Base-by-base conservation (phyloP, 1,140 invertebrate genomes). In the Sycophaga agraensis region DNA sequence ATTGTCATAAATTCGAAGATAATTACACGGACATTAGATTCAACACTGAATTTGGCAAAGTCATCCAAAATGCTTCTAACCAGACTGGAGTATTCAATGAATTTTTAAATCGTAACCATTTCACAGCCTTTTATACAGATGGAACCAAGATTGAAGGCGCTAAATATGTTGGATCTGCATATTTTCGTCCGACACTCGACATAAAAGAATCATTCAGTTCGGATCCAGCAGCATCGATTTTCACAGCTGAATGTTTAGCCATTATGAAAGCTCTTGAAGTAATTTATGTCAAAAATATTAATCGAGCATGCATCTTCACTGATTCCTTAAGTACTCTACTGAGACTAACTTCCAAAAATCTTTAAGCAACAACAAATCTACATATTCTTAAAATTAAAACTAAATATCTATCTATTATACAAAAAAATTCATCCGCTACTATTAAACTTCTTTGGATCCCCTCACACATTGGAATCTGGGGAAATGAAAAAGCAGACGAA, bases 201-300 rank as follows among this genome's bases (percentile, higher is more conserved):
- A 54, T 42, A 19, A n/a, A 9, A 24, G 4, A 26, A 26, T 2
- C 3, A 3, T 16, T 12, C n/a, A 26, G 4, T 54, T 12, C 12
- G 1, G 21, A 53, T 16, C 11, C 4, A 4, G 21, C 16, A 5
- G 19, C 37, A 6, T 54, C 37, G 26, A 22, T 42, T 6, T 53
- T 16, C 28, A 54, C 51, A 26, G 51, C 51, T 2, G 51, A 54
- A 54, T 42, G 21, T 37, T 1, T 54, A 0, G 51, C 51, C 17
- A 4, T 54, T 4, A 28, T 5, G 8, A 14, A 24, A 24, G 24
- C 45, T 14, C 16, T 48, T 14, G 45, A 48, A 2, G 14, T 48
- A 7, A n/a, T n/a, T 7, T 16, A 26, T 2, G 2, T n/a, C 2
- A 14, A 12, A 5, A 14, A 8, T n/a, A 14, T 12, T 28, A 2